These are phyloP conservation scores for Mormyrus iriodes DNA, from an alignment of 2,113 vertebrate genomes.

Conservation along the genomic window DNA sequence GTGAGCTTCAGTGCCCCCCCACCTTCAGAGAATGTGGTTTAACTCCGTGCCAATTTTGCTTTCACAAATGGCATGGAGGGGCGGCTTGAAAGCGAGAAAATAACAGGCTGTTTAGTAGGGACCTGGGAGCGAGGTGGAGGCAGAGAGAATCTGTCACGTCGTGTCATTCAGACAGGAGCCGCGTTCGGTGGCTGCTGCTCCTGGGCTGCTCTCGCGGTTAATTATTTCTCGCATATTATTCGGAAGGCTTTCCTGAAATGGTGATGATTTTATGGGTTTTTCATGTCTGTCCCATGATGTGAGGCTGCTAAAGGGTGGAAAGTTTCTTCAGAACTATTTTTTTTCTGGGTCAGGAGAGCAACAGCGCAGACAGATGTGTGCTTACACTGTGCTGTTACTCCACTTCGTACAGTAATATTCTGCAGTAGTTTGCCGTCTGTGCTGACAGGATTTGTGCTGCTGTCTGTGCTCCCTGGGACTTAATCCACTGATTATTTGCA, in stretches of 20 bases:
- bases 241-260: background rate
- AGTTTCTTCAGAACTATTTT: background rate
- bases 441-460: background rate
- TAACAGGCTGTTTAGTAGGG: background rate
- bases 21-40: background rate
- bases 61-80: background rate
- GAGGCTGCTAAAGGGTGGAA: background rate
- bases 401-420: background rate
- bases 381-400: background rate
- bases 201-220: background rate
- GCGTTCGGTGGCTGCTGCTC: background rate
- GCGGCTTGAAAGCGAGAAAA: background rate
- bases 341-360: background rate
- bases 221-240: background rate
- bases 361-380: background rate
- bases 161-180: background rate
- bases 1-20: background rate
- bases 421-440: background rate
- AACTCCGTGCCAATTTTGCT: background rate
- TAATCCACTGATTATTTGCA: background rate
- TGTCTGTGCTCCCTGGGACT: background rate
- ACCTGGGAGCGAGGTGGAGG: background rate
- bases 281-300: background rate
- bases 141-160: background rate
- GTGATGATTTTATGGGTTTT: background rate